Evolutionary conservation across 2,113 vertebrate species (phyloP), one percentile per base, ranked within the genome.

Genomic region (Perca schrenkii): DNA sequence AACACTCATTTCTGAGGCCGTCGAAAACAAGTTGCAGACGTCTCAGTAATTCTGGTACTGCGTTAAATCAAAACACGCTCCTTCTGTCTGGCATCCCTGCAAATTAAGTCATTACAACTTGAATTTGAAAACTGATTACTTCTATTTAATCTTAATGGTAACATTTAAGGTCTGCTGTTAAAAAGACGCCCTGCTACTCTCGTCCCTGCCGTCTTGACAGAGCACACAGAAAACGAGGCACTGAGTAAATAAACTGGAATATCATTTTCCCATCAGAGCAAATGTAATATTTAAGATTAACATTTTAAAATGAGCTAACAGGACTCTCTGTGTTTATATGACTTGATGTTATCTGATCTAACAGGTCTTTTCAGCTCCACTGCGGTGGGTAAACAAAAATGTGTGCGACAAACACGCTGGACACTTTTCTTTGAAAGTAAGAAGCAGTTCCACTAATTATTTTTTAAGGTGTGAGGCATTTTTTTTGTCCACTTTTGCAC

Each of bases 241-340:
- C 54, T 0, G 34, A 54, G 56, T 34, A 79, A 74, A 62, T 17
- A 54, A 78, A 73, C 34, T 0, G 21, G 25, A 58, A 36, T 25
- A 34, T 14, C 22, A 58, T 43, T 52, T 16, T 50, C 21, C 60
- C 64, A 34, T 76, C 15, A 40, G 22, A 62, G 49, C 17, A 63
- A 54, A 85, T 63, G 22, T 21, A 40, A 25, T 80, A 79, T 83
- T 67, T 34, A 74, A 34, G 28, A 82, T 71, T 16, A 15, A 1
- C 17, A 10, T 75, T 53, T 25, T 28, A 28, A 34, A 80, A 57
- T 43, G 1, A 43, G 22, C 62, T 34, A 64, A 65, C 5, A 19
- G 21, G 56, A 22, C 21, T 16, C 5, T 17, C 10, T 49, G 6
- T 57, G 25, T 21, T 58, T 12, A 47, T 17, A 34, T n/a, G 14